Base-by-base conservation (phyloP, 2,888 invertebrate species). In the Corbicula japonica region DNA sequence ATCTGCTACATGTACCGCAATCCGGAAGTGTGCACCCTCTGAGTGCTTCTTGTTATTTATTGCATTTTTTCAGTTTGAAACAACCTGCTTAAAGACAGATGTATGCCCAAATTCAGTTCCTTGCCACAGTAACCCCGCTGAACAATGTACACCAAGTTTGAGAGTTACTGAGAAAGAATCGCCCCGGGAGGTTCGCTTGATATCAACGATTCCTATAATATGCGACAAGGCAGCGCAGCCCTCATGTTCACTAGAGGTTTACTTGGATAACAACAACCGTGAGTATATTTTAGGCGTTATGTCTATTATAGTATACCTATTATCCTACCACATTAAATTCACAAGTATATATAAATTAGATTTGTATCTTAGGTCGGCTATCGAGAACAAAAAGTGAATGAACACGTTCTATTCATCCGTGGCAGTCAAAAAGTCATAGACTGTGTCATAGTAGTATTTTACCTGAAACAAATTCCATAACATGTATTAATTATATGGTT, bases 211-310 rank as follows among this genome's bases (percentile, higher is more conserved):
- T 8, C 83, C 83, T 1, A 70, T 83, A 28, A 62, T 80, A 1
- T 83, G 83, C 34, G 41, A 56, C 12, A 71, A 58, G 35, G 46
- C 44, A 2, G 32, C 65, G 21, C 68, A 74, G 10, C 30, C 66
- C 1, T 54, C 66, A 23, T 83, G 83, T 56, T 50, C 69, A 23
- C 32, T 83, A 12, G 80, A 83, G 32, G 34, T 83, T 6, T 71
- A 77, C 23, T 54, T 83, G 18, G 83, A 83, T 23, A 78, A 69
- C 44, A 83, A 83, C 32, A 73, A 77, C 44, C 76, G 83, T 83
- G 69, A 46, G 80, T 76, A 4, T 32, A 4, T 46, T 21, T 46
- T 46, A 46, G 21, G 18, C 46, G 21, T 38, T 18, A 4, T 18
- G 6, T 23, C 28, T 12, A 41, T 41, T 18, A 41, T 41, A 41